Evolutionary conservation across 2,888 invertebrate species (phyloP), one percentile per base, ranked within the genome.

Genomic region (Parasteatoda lunata): DNA sequence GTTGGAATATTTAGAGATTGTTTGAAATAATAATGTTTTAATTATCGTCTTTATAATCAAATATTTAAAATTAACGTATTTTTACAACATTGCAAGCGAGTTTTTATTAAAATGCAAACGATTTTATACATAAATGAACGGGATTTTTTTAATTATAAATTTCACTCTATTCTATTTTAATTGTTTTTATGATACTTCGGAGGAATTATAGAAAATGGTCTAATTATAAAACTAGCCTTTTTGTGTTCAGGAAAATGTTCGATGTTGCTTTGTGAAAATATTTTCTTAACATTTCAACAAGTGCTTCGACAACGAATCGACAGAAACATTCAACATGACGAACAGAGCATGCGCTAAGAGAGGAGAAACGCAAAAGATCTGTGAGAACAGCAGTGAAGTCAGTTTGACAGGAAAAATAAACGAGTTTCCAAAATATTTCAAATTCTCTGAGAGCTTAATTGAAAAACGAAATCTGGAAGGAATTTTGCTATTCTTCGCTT

Each of bases 391-490:
- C 11, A 15, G 51, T 45, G 15, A 70, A 59, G 5, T 65, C 45
- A 6, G n/a, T 51, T 51, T 49, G 47, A 49, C 71, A 51, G 59
- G 48, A 13, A 45, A 13, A 30, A 51, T 9, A 5, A 5, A n/a
- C 8, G 30, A n/a, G 13, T 13, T 11, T 6, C 54, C 64, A 6
- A 77, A 64, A 73, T 15, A 68, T 51, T 64, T 79, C 15, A 64
- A 51, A 66, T 64, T 11, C n/a, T 52, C 9, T 51, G 52, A n/a
- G 73, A 69, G 59, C 65, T 49, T 70, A 45, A 65, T 65, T 8
- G 84, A 78, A 78, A 84, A 59, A 45, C 78, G 66, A 84, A 84
- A 84, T 78, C 84, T 84, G 84, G 84, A 84, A 78, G 84, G 84
- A 59, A 69, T 84, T 69, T 72, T 84, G 52, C 49, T 84, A 11